phyloP scores from a whole-genome alignment of 2,797 vertebrate genomes.

The Brachyalestes nurse region DNA sequence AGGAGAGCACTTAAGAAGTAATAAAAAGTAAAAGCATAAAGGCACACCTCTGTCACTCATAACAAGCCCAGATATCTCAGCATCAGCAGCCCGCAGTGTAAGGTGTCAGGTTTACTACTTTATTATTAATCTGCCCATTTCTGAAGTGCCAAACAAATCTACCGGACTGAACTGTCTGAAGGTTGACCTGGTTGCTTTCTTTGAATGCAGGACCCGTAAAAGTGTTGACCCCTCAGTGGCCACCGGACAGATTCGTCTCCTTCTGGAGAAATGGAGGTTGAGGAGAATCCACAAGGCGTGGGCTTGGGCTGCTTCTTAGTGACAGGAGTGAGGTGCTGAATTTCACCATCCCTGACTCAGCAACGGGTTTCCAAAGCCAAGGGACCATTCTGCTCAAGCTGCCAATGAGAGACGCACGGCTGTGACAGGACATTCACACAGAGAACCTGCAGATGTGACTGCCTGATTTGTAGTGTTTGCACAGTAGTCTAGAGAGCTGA shows the following conservation, averaged over 20 bases:
- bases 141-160: neutral
- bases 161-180: neutral
- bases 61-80: neutral
- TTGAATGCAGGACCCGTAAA: conserved; percentile 56
- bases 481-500: neutral
- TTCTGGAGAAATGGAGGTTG: conserved; percentile 68
- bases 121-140: neutral
- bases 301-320: conserved; percentile 59
- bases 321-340: conserved; percentile 4
- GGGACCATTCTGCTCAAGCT: conserved; percentile 29
- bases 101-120: neutral
- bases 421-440: neutral
- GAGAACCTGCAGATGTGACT: neutral
- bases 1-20: neutral
- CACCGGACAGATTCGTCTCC: conserved; percentile 52
- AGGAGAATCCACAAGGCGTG: conserved; percentile 57
- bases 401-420: too few species aligned
- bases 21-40: neutral
- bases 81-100: too few species aligned
- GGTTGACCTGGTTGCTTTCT: conserved; percentile 7
- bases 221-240: conserved; percentile 27
- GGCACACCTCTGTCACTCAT: neutral
- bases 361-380: conserved; percentile 8
- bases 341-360: conserved; percentile 33
- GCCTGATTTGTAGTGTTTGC: neutral